Evolutionary conservation across 2,113 vertebrate species (phyloP), one percentile per base, ranked within the genome.

Genomic region (Siniperca chuatsi): DNA sequence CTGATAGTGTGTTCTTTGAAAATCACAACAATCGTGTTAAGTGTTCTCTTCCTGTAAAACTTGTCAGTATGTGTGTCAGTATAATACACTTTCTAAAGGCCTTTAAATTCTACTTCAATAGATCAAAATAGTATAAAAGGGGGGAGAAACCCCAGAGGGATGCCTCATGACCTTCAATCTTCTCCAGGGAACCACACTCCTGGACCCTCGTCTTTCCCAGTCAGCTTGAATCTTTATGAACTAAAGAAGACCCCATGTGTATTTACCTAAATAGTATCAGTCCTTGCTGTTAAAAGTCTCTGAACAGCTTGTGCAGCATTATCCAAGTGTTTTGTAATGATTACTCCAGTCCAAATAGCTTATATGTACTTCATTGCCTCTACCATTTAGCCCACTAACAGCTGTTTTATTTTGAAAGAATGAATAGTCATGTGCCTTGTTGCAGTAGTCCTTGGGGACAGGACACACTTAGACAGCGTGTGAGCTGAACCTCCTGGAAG

Each of bases 361-460:
- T 65, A 74, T 60, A 52, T 75, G 58, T 64, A 60, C 68, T 77
- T 69, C 71, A 74, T 78, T 83, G 75, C 76, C 88, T 81, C 73
- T 50, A 64, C 81, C 50, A 84, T 62, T 78, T 18, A 65, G 15
- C 55, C 46, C 60, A 33, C 33, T 40, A 73, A 52, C 67, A 80
- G 25, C 48, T 87, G 57, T 65, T 85, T 85, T 77, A 74, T 79
- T 84, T 79, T 80, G 72, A 78, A 83, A 83, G 55, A 20, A 76
- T 73, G 55, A 60, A 69, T 50, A 68, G 78, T 54, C 7, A 33
- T 54, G 62, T 61, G 71, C 44, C 55, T 70, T 78, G 33, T 68
- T 75, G n/a, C 50, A 66, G 50, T 48, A 13, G 61, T 70, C 48
- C 81, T 76, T 62, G 18, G 73, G 50, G 66, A 57, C 54, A 9